Conservation (phyloP, 2,113 vertebrate genomes). For the Chaetodon auriga region DNA sequence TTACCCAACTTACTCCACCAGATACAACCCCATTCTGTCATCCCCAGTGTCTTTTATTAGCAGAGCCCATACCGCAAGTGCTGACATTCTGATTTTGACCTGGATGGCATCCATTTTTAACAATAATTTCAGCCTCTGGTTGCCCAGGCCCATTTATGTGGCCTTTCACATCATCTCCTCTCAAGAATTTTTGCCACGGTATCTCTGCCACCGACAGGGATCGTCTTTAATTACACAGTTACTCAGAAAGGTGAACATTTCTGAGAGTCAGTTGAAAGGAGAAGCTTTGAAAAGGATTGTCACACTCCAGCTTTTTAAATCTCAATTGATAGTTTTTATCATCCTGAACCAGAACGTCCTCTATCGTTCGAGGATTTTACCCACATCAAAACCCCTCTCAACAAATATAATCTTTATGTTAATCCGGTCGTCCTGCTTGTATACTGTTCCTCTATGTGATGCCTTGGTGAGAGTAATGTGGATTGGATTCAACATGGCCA, state of each 20-base stretch:
- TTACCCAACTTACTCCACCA: constrained; percentile 2
- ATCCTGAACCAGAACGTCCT: constrained; percentile 8
- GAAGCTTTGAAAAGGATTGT: constrained; percentile 48
- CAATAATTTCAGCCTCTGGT: constrained; percentile 66
- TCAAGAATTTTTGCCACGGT: constrained; percentile 59
- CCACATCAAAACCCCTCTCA: not conserved
- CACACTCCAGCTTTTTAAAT: constrained; percentile 28
- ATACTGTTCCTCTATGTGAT: constrained; percentile 25
- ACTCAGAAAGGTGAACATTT: constrained; percentile 69
- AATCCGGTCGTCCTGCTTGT: constrained; percentile 20
- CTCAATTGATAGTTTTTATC: constrained; percentile 2
- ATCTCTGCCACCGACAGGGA: constrained; percentile 66
- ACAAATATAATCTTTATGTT: constrained; percentile 34
- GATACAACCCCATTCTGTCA: constrained; percentile 56
- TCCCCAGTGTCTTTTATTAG: constrained; percentile 46
- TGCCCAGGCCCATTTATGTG: constrained; percentile 32
- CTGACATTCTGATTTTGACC: constrained; percentile 67
- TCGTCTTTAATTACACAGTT: constrained; percentile 75
- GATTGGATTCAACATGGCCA: constrained; percentile 30
- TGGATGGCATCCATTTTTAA: constrained; percentile 66
- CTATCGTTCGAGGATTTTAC: constrained; percentile 12
- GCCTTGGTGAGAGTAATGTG: constrained; percentile 27
- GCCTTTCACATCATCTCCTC: constrained; percentile 59
- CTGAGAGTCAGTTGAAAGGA: constrained; percentile 61
- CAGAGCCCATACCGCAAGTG: constrained; percentile 2